Evolutionary conservation across 2,888 invertebrate species (phyloP), one percentile per base, ranked within the genome.

Genomic region (Drosophila ustulata): DNA sequence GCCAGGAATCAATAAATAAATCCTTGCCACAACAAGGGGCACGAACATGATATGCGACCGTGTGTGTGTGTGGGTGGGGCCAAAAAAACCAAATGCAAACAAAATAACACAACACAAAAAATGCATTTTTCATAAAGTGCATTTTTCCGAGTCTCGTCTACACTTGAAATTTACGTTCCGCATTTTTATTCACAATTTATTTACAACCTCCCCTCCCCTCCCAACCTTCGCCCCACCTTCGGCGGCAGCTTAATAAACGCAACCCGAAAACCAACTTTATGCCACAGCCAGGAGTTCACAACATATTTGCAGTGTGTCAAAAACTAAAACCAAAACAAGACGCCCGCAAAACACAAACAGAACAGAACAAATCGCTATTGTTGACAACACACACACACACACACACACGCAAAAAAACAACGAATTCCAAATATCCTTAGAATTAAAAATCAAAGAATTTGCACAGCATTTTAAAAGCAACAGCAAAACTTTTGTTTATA

Each of bases 1-100:
- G 51, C 4, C n/a, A 1, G 25, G 65, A 70, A 65, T 71, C 71
- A 66, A 56, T 71, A 71, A 41, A 52, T 51, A 50, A 39, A 39
- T 61, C 9, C 47, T 39, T 32, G 25, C 47, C 34, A 46, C 23
- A 11, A 18, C 47, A 43, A 11, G 4, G 11, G 4, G 45, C 13
- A 45, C 23, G 47, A 39, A 13, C 49, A 49, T 37, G 37, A 37
- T 37, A 37, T 1, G 37, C n/a, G 11, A 3, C 4, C 6, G 3
- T 28, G 28, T 32, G 32, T 32, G 32, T 8, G 32, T 32, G 32
- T 37, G 37, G n/a, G 37, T 4, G 37, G 37, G 4, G 18, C 1
- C 18, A 1, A 18, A 8, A 46, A 7, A 26, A 47, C 13, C 8
- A n/a, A 5, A 11, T 23, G 0, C 18, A 11, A 34, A 3, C 34